Percentiles rank a stretch among this genome's conserved stretches.
Conservation (phyloP, 1,140 invertebrate genomes). For the Prorops nasuta region DNA sequence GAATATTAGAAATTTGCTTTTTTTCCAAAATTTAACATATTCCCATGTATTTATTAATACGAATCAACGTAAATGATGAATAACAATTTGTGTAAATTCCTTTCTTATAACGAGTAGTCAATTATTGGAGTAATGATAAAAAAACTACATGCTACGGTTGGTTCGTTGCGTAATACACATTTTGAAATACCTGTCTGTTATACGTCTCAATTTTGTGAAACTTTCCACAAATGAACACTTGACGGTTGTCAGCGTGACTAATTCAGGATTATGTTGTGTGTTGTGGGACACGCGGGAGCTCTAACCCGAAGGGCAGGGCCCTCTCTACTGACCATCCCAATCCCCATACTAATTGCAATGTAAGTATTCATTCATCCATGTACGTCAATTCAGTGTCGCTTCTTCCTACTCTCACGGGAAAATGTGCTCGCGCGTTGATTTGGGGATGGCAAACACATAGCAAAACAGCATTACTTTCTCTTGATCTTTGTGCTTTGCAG, state of each 20-base stretch:
- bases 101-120: too few relatives aligned
- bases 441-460: constrained; percentile 14
- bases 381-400: constrained; percentile 42
- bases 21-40: too few relatives aligned
- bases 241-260: constrained; percentile 50
- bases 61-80: too few relatives aligned
- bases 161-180: too few relatives aligned
- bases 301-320: constrained; percentile 54
- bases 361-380: constrained; percentile 53
- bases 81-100: too few relatives aligned
- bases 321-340: constrained; percentile 54
- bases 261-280: constrained; percentile 55
- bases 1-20: too few relatives aligned
- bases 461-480: not conserved
- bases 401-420: constrained; percentile 28
- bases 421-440: not conserved
- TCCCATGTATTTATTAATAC: too few relatives aligned
- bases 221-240: constrained; percentile 20
- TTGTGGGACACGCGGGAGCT: constrained; percentile 55
- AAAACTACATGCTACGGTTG: too few relatives aligned
- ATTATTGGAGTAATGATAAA: too few relatives aligned
- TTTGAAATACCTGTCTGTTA: constrained; percentile 6
- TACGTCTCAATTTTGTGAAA: too few relatives aligned
- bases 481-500: constrained; percentile 13
- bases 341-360: constrained; percentile 56